phyloP scores from a whole-genome alignment of 2,888 invertebrate species.

The Hydrotaea diabolus region DNA sequence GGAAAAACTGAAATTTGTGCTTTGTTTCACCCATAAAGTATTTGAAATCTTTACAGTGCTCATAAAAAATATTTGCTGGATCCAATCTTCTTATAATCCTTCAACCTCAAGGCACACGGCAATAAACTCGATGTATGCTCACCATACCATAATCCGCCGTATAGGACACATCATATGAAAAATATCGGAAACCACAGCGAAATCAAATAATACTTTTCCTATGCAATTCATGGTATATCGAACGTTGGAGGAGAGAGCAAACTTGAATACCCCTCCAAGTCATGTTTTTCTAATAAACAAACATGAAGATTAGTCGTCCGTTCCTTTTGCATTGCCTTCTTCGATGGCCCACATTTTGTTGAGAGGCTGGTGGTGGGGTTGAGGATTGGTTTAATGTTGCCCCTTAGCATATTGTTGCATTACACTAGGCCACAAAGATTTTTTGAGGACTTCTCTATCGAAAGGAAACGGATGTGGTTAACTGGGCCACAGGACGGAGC shows the following conservation, averaged over 20 bases:
- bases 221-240: neutral
- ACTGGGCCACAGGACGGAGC: too few species aligned
- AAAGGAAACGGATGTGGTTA: too few species aligned
- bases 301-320: neutral
- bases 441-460: too few species aligned
- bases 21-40: too few species aligned
- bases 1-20: too few species aligned
- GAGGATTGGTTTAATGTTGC: neutral
- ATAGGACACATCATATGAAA: neutral
- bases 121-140: too few species aligned
- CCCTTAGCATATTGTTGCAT: neutral
- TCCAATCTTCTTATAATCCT: too few species aligned
- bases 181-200: constrained; percentile 7
- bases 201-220: constrained; percentile 8
- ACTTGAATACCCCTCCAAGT: constrained; percentile 4
- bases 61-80: too few species aligned
- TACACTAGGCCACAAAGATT: neutral
- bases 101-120: too few species aligned
- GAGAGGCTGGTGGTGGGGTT: neutral
- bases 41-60: too few species aligned
- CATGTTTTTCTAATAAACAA: constrained; percentile 1
- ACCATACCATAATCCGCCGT: neutral
- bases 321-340: neutral
- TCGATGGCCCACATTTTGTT: neutral
- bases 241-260: neutral